Conservation (phyloP, 2,888 invertebrate genomes). For the Blastobasis lacticolella region DNA sequence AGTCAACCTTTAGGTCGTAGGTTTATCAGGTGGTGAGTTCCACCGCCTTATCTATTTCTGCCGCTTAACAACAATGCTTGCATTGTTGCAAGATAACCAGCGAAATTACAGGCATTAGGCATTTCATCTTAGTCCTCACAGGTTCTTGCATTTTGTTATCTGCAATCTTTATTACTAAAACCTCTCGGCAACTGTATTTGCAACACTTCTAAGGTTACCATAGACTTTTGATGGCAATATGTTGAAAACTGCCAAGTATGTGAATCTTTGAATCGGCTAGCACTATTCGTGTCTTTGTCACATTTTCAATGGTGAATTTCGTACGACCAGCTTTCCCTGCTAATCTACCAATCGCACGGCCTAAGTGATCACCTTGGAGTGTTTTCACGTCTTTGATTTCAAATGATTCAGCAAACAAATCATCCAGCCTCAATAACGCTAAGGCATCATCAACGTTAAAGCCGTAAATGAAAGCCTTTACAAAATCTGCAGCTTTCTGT, state of each 20-base stretch:
- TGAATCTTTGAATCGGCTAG: constrained; percentile 97
- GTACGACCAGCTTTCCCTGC: constrained; percentile 98
- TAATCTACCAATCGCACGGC: constrained; percentile 96
- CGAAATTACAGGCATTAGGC: too few relatives aligned
- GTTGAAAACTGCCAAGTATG: constrained; percentile 97
- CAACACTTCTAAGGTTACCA: constrained; percentile 92
- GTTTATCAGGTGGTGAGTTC: too few relatives aligned
- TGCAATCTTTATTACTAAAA: constrained; percentile 57
- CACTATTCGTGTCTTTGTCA: constrained; percentile 97
- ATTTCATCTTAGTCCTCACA: too few relatives aligned
- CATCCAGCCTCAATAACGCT: constrained; percentile 94
- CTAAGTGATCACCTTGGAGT: constrained; percentile 94
- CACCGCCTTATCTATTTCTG: too few relatives aligned
- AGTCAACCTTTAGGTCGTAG: too few relatives aligned
- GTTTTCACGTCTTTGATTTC: constrained; percentile 98
- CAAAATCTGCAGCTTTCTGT: constrained; percentile 98
- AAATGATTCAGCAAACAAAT: constrained; percentile 97
- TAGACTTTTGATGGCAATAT: constrained; percentile 99
- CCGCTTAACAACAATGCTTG: too few relatives aligned
- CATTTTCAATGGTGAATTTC: constrained; percentile 99
- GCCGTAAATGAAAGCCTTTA: constrained; percentile 95
- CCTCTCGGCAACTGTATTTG: constrained; percentile 87
- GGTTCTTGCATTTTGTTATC: too few relatives aligned
- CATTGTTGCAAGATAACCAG: too few relatives aligned
- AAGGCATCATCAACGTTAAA: constrained; percentile 98